A percentile compares a stretch with the other conserved stretches of the same genome.
Evolutionary conservation across 2,113 vertebrate species (phyloP).

Genomic region (Hydrochoerus hydrochaeris): DNA sequence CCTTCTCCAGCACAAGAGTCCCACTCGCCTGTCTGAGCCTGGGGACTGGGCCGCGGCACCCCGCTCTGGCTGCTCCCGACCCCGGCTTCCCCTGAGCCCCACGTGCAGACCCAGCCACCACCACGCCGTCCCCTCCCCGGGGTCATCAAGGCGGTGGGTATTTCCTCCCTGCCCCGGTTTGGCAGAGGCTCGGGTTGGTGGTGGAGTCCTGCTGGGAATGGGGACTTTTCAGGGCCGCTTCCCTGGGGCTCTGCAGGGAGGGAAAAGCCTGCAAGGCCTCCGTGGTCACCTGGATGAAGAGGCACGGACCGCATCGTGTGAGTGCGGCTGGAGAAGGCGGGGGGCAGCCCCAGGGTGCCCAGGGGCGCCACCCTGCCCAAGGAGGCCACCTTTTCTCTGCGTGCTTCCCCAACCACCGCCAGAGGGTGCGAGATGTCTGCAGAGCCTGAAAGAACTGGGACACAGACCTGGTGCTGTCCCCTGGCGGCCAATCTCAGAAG

Average conservation of each 20-base stretch:
- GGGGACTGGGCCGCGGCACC: not conserved
- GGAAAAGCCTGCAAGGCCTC: not conserved
- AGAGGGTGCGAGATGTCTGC: not conserved
- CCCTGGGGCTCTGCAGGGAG: not conserved
- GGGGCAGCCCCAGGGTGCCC: not conserved
- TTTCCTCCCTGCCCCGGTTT: not conserved
- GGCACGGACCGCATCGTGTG: not conserved
- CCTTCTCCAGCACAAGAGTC: not conserved
- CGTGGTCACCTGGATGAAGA: not conserved
- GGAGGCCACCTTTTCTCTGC: too few species aligned
- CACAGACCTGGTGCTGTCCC: not conserved
- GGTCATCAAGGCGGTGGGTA: not conserved
- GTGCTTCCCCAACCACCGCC: not conserved
- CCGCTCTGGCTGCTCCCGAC: not conserved
- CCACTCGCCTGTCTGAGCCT: rapidly evolving
- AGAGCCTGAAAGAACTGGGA: not conserved
- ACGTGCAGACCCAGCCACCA: not conserved
- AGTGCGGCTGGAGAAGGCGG: not conserved
- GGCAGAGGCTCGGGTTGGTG: not conserved
- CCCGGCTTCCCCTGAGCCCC: not conserved
- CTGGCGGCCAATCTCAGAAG: not conserved
- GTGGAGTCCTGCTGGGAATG: not conserved
- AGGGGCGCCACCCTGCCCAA: not conserved
- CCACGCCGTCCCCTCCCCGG: too few species aligned
- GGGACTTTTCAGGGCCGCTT: not conserved